A percentile compares a stretch with the other conserved stretches of the same genome.
These are phyloP conservation scores for Ceyx melanurus DNA, from an alignment of 2,113 vertebrate genomes.

Conservation along the genomic window DNA sequence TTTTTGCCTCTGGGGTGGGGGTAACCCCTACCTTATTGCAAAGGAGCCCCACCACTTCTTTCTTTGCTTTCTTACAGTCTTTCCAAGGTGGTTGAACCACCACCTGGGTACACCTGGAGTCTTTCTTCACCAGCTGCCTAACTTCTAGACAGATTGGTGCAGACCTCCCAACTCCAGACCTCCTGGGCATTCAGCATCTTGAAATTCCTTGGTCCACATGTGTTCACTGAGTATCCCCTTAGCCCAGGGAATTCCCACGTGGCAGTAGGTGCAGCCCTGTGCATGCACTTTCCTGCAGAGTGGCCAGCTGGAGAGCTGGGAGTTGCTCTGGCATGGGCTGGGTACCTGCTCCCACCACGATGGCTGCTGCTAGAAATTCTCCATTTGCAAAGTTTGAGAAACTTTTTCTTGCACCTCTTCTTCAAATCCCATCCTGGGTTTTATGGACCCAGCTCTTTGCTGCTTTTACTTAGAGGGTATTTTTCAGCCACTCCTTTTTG, in stretches of 20 bases:
- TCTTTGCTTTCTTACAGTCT: not conserved
- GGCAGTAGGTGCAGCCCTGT: not conserved
- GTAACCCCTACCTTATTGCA: not conserved
- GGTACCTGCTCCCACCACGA: not conserved
- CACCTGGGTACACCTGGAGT: not conserved
- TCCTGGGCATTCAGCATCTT: not conserved
- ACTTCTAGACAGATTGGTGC: not conserved
- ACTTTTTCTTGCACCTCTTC: not conserved
- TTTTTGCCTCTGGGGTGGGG: not conserved
- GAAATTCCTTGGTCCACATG: not conserved
- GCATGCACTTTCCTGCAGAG: fast-evolving
- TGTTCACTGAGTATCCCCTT: not conserved
- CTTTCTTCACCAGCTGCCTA: not conserved
- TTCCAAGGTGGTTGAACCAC: not conserved
- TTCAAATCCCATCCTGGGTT: not conserved
- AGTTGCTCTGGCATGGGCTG: not conserved
- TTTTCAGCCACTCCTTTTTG: not conserved
- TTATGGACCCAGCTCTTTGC: not conserved
- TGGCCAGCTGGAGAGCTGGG: not conserved
- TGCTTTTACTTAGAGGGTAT: not conserved
- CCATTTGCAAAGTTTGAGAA: not conserved
- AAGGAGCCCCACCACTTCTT: not conserved
- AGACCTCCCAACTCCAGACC: not conserved
- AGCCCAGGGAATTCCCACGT: fast-evolving
- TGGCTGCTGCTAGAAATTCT: not conserved